Evolutionary conservation across 2,888 invertebrate species (phyloP), one percentile per base, ranked within the genome.

Genomic region (Acrobasis repandana): DNA sequence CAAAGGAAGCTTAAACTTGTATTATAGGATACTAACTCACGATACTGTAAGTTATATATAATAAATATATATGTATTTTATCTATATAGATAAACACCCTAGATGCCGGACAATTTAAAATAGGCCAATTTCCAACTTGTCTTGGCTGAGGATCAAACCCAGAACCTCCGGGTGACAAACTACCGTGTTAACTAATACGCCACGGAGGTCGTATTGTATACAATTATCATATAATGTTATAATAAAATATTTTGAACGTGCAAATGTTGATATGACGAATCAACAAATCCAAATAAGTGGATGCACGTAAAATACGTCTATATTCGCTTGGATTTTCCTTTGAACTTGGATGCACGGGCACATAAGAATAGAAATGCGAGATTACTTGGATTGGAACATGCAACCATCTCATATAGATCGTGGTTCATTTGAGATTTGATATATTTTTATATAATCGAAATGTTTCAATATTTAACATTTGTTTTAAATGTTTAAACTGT

Each of bases 321-420:
- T 38, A 43, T 36, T 54, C 18, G 54, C 38, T 38, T 38, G 38
- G 36, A 18, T 54, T 54, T 28, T 54, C 18, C 20, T 43, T 14
- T 54, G 54, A 38, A 54, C 54, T 54, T 43, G 54, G 38, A 54
- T 54, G 54, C 54, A 20, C 18, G 18, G 38, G 16, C 36, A 38
- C 43, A 38, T 54, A 54, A 36, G 38, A 38, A 54, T 54, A 14
- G 38, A 54, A 54, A 54, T 54, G 8, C 8, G 20, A 38, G 38
- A 38, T 54, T 38, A 38, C 38, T 54, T 20, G 43, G 43, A 43
- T 54, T 20, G 43, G 43, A 43, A 43, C 1, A 43, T 14, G 43
- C n/a, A 4, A 43, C 43, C n/a, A n/a, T 43, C n/a, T 43, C n/a
- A n/a, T 43, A 43, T 43, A 14, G 14, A 11, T 14, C 43, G 43